phyloP scores from a whole-genome alignment of 2,888 invertebrate species.

The Zygothrica quintamaculata region DNA sequence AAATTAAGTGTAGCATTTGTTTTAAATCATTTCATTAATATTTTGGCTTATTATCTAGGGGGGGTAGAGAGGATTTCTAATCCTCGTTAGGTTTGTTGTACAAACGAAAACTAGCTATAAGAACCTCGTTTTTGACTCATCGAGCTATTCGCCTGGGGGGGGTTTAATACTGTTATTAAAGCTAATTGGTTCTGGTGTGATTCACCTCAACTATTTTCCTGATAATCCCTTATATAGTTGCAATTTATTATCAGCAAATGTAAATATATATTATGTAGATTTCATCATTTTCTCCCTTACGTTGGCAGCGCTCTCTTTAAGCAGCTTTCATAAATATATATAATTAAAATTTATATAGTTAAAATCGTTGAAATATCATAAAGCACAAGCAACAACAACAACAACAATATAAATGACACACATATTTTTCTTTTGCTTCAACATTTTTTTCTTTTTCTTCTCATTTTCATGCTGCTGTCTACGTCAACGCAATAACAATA shows the following conservation, averaged over 20 bases:
- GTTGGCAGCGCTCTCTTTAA: too few relatives aligned
- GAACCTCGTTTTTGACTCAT: too few relatives aligned
- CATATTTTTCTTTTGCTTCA: constrained; percentile 45
- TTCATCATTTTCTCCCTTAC: too few relatives aligned
- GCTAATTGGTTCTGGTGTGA: not conserved
- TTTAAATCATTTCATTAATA: too few relatives aligned
- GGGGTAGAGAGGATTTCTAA: too few relatives aligned
- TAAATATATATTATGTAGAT: too few relatives aligned
- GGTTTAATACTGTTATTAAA: not conserved
- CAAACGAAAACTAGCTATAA: too few relatives aligned
- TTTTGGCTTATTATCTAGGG: too few relatives aligned
- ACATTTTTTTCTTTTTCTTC: constrained; percentile 27
- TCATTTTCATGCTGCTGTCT: constrained; percentile 24
- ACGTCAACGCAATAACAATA: constrained; percentile 49
- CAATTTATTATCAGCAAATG: constrained; percentile 29
- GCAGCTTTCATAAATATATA: constrained; percentile 46
- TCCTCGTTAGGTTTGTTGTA: too few relatives aligned
- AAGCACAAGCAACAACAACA: constrained; percentile 39
- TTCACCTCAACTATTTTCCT: not conserved
- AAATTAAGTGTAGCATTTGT: too few relatives aligned
- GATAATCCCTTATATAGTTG: constrained; percentile 10
- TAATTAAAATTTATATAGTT: constrained; percentile 39
- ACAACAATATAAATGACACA: constrained; percentile 67
- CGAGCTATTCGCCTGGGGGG: too few relatives aligned
- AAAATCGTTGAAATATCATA: constrained; percentile 40